Base-by-base conservation (phyloP, 2,888 invertebrate genomes). In the Pristionchus fissidentatus region DNA sequence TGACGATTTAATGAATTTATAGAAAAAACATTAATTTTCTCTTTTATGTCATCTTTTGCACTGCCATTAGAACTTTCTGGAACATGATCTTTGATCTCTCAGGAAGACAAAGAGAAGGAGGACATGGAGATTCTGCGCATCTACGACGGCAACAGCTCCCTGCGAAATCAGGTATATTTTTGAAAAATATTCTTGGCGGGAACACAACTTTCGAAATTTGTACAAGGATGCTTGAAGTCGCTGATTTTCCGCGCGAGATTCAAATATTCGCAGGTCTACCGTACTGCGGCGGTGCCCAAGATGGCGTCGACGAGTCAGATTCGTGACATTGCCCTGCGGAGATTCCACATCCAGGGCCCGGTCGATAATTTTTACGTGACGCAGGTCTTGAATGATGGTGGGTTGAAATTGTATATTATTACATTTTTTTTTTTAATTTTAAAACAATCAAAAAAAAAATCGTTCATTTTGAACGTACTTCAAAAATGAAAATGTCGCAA, bases 141-240 rank as follows among this genome's bases (percentile, higher is more conserved):
- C 90, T 99, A 97, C 94, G 99, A 99, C 94, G 99, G 99, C 89
- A 97, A 98, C 94, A 96, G 95, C 93, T 97, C 98, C 90, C 95
- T 97, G 93, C 95, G 96, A 90, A 95, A 85, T 79, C 90, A 91
- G 84, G 88, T 87, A 3, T 19, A 32, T 52, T 22, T 22, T 35
- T 35, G 32, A 1, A 26, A 10, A 32, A 55, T 32, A 26, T 49
- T 19, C 49, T 49, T 10, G 49, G 10, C 19, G 10, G 49, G 49
- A 15, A 49, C 49, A 49, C 10, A 15, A 49, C 49, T 29, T 1
- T n/a, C 1, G 13, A 5, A 2, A 29, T 41, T 70, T 70, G 38
- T 22, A n/a, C 10, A 1, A 41, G 15, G 15, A 10, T 26, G 8
- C 26, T 41, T n/a, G 1, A 41, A 70, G n/a, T 41, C 7, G 15